phyloP scores from a whole-genome alignment of 1,140 invertebrate species.

The Trachelipus rathkii region DNA sequence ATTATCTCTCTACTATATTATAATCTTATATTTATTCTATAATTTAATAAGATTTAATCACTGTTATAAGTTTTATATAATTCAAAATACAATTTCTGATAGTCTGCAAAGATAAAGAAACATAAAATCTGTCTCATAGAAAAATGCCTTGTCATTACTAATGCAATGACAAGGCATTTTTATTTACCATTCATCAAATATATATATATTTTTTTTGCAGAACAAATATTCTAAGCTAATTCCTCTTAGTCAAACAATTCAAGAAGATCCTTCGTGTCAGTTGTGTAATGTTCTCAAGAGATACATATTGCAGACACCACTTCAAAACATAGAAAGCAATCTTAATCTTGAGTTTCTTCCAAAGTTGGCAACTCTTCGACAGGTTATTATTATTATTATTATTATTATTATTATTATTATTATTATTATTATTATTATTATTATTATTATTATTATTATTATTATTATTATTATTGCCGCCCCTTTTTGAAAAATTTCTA shows the following conservation, averaged over 20 bases:
- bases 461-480: too few species aligned
- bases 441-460: not conserved
- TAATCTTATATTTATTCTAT: too few species aligned
- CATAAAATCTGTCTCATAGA: too few species aligned
- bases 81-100: too few species aligned
- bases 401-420: not conserved
- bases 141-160: too few species aligned
- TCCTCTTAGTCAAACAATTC: constrained; percentile 79
- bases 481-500: too few species aligned
- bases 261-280: constrained; percentile 93
- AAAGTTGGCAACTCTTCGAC: constrained; percentile 78
- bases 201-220: constrained; percentile 55
- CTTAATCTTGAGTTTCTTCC: constrained; percentile 78
- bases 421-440: not conserved
- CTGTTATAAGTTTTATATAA: too few species aligned
- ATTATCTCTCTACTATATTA: too few species aligned
- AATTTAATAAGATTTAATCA: too few species aligned
- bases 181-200: too few species aligned
- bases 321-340: constrained; percentile 73
- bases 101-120: too few species aligned
- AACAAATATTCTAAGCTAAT: constrained; percentile 87
- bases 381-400: constrained; percentile 54
- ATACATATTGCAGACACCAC: constrained; percentile 71
- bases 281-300: constrained; percentile 82
- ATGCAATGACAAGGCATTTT: too few species aligned